Base-by-base conservation (phyloP, 2,797 vertebrate genomes). In the Chanos chanos region DNA sequence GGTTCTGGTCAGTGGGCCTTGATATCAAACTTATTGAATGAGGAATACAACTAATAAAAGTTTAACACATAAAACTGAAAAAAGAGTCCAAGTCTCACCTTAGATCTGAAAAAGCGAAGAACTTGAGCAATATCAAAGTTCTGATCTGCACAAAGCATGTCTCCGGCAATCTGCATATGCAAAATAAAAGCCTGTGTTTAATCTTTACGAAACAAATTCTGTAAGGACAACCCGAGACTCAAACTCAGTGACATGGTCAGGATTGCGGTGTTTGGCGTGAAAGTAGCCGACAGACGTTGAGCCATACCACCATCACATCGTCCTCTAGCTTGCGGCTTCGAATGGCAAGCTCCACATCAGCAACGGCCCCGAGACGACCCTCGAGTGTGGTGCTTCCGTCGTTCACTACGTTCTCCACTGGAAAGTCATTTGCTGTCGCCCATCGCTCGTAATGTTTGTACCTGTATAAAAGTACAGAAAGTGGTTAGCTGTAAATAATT, bases 381-480 rank as follows among this genome's bases (percentile, higher is more conserved):
- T 85, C 86, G 44, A 88, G 36, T 0, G 85, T 92, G 0, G 91
- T 93, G 65, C 89, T 92, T 54, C 91, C 91, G 12, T 93, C 89
- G 19, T 92, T 93, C 4, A 93, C 78, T 27, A 93, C 64, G 18
- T 93, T 92, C 55, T 90, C 87, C 52, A 90, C 83, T 0, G 91
- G 90, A 68, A 93, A 93, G 69, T 90, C 89, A 18, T 88, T 91
- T 0, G 91, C 91, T 1, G 91, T 93, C n/a, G 91, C 90, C 91
- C 91, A 93, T 55, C 91, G 90, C 67, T 93, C 91, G 15, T 84
- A 93, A 74, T 93, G 79, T 47, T 92, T 93, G 44, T 86, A 93
- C 73, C 91, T 93, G 52, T 0, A 55, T 27, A 13, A 2, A 36
- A 16, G 39, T 41, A 27, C 8, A 30, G 1, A 19, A 7, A 6